phyloP scores from a whole-genome alignment of 64 coral and sea anemone species.

The Porites lutea region DNA sequence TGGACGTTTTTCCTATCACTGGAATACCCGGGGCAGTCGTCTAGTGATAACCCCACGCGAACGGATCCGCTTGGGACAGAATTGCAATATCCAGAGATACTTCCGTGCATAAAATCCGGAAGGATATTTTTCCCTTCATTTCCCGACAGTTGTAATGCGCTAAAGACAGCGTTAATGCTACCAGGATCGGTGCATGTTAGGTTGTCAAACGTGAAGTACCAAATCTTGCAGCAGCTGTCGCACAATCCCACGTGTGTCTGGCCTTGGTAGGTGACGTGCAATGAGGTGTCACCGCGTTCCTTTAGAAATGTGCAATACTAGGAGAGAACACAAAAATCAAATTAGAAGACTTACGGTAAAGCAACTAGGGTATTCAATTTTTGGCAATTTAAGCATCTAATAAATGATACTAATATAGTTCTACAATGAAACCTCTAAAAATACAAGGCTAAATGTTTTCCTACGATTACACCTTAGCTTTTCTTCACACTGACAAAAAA shows the following conservation, averaged over 20 bases:
- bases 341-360: neutral
- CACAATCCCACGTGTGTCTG: conserved; percentile 83
- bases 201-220: conserved; percentile 89
- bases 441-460: too few species aligned
- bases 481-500: too few species aligned
- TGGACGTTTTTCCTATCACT: conserved; percentile 1
- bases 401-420: too few species aligned
- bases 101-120: conserved; percentile 76
- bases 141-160: conserved; percentile 54
- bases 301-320: conserved; percentile 63
- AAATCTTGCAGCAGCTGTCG: conserved; percentile 73
- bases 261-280: conserved; percentile 81
- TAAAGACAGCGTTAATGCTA: conserved; percentile 66
- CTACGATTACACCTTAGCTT: too few species aligned
- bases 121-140: conserved; percentile 64
- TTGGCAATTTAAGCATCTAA: too few species aligned
- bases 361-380: too few species aligned
- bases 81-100: conserved; percentile 84
- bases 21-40: conserved; percentile 56
- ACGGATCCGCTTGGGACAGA: conserved; percentile 62
- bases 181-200: conserved; percentile 73
- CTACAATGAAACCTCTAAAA: too few species aligned
- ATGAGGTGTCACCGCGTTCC: conserved; percentile 8
- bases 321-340: conserved; percentile 16
- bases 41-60: conserved; percentile 58